These are phyloP conservation scores for Rhineura floridana DNA, from an alignment of 2,113 vertebrate species.

Conservation along the genomic window DNA sequence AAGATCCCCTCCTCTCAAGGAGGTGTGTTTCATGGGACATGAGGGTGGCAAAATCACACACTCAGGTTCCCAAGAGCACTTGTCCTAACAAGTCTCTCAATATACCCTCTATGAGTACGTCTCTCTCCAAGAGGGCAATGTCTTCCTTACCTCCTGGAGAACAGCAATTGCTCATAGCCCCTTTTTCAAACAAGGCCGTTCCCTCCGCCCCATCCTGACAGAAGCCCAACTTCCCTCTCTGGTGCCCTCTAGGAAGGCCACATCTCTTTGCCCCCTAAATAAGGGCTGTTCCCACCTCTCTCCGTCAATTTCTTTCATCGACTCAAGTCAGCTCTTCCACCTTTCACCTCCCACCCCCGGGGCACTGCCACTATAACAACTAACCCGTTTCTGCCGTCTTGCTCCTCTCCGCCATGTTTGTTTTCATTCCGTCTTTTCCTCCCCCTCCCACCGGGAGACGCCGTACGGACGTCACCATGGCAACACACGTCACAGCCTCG, in stretches of 20 bases:
- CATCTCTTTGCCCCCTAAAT: too few species aligned
- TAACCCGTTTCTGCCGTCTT: slow-evolving; percentile 78
- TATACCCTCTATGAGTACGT: neutral
- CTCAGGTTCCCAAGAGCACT: too few species aligned
- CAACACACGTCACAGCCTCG: slow-evolving; percentile 59
- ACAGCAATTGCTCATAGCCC: neutral
- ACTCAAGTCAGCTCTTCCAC: neutral
- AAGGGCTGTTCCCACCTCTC: neutral
- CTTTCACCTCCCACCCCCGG: slow-evolving; percentile 8
- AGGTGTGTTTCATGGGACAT: too few species aligned
- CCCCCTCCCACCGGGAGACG: slow-evolving; percentile 50
- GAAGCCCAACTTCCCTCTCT: neutral
- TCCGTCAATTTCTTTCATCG: neutral
- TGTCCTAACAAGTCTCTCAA: too few species aligned
- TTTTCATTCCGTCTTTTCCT: slow-evolving; percentile 58
- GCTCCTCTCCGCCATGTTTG: slow-evolving; percentile 82
- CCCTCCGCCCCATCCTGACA: neutral
- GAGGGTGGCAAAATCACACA: too few species aligned
- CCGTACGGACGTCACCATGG: slow-evolving; percentile 61
- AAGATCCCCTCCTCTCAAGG: too few species aligned
- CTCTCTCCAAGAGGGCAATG: neutral
- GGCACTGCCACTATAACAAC: slow-evolving; percentile 63
- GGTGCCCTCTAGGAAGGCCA: neutral
- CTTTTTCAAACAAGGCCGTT: neutral
- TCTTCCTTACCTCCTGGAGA: neutral